phyloP scores from a whole-genome alignment of 2,888 invertebrate genomes.

The Nycteola revayana region DNA sequence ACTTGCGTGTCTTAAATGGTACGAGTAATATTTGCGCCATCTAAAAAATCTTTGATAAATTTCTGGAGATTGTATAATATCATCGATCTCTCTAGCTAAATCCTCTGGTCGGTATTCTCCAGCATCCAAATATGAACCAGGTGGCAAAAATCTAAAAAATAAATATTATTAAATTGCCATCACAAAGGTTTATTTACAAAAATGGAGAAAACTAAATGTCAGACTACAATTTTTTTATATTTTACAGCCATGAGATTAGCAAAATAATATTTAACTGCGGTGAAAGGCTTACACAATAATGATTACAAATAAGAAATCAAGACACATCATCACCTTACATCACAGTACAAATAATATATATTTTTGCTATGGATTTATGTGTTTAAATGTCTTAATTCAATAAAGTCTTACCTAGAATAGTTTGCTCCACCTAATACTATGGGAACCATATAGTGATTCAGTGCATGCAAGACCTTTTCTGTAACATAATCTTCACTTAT shows the following conservation, averaged over 20 bases:
- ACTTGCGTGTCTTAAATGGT: conserved; percentile 39
- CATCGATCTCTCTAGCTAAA: conserved; percentile 46
- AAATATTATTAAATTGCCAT: too few relatives aligned
- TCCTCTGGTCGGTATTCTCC: conserved; percentile 37
- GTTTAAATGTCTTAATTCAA: too few relatives aligned
- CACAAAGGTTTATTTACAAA: too few relatives aligned
- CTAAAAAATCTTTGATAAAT: conserved; percentile 50
- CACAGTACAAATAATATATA: too few relatives aligned
- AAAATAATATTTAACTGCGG: too few relatives aligned
- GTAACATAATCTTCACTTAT: conserved; percentile 66
- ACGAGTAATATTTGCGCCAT: conserved; percentile 56
- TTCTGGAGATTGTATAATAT: conserved; percentile 39
- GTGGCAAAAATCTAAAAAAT: conserved; percentile 55
- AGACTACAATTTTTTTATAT: too few relatives aligned
- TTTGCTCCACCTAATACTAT: conserved; percentile 86
- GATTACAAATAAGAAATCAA: too few relatives aligned
- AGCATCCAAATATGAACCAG: conserved; percentile 56
- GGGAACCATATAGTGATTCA: conserved; percentile 84
- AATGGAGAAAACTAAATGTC: too few relatives aligned
- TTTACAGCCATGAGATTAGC: too few relatives aligned
- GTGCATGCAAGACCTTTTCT: conserved; percentile 59
- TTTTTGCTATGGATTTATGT: too few relatives aligned
- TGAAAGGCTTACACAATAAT: too few relatives aligned
- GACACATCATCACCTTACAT: too few relatives aligned
- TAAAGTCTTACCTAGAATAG: conserved; percentile 75